Conservation (phyloP, 35 echinoderm and acorn worm genomes). For the Anneissia japonica region DNA sequence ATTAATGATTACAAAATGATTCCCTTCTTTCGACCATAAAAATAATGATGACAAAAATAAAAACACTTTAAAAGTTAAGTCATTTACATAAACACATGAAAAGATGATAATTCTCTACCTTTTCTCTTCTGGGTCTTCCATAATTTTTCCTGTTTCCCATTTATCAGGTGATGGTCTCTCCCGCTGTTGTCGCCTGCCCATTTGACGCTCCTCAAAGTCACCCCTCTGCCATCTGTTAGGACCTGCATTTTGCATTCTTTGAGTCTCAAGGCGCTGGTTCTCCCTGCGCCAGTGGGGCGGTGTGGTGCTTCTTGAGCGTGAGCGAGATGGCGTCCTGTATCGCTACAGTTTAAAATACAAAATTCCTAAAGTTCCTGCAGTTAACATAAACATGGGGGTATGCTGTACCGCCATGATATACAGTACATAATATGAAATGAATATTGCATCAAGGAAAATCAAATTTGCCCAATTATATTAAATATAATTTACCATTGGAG, state of each 20-base stretch:
- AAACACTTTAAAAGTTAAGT: no score
- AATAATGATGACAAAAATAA: no score
- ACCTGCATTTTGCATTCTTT: background rate
- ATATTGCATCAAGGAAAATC: no score
- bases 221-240: slow-evolving; percentile 3
- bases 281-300: slow-evolving; percentile 88
- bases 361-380: background rate
- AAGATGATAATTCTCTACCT: background rate
- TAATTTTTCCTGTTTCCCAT: background rate
- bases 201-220: slow-evolving; percentile 17
- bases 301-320: slow-evolving; percentile 55
- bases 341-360: slow-evolving; percentile 26
- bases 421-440: no score
- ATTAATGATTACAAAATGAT: no score
- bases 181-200: slow-evolving; percentile 2
- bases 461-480: no score
- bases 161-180: background rate
- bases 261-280: slow-evolving; percentile 20
- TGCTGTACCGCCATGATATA: no score
- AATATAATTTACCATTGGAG: no score
- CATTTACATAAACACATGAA: no score
- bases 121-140: background rate
- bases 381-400: no score
- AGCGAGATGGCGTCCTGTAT: slow-evolving; percentile 66
- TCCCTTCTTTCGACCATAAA: no score